phyloP scores from a whole-genome alignment of 64 coral and sea anemone species.

The Actinia equina region DNA sequence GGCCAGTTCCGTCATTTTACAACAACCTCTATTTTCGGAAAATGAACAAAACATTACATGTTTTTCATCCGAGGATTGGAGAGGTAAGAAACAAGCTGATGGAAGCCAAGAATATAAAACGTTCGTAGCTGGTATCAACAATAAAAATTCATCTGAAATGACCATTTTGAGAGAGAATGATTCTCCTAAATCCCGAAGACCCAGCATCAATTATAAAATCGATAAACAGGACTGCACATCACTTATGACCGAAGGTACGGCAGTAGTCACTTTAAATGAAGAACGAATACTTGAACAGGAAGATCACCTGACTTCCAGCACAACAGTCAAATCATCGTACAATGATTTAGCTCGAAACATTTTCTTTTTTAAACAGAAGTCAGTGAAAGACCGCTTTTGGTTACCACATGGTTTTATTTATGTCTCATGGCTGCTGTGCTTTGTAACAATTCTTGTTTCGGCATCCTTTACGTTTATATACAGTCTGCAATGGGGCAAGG shows the following conservation, averaged over 20 bases:
- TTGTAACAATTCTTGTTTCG: constrained; percentile 48
- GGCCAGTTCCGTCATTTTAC: neutral
- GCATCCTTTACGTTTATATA: constrained; percentile 66
- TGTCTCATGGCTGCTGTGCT: constrained; percentile 63
- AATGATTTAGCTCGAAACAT: neutral
- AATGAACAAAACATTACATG: neutral
- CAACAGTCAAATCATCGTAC: neutral
- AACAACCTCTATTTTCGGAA: neutral
- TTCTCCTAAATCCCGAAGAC: neutral
- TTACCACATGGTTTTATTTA: constrained; percentile 46
- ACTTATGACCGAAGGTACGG: neutral
- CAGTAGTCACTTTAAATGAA: neutral
- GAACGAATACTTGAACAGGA: neutral
- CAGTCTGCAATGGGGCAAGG: constrained; percentile 76
- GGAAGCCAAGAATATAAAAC: too few relatives aligned
- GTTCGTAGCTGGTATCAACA: neutral
- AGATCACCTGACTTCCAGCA: neutral
- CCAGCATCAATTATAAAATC: neutral
- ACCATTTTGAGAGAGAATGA: neutral
- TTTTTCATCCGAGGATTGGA: neutral
- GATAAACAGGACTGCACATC: neutral
- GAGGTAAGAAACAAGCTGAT: too few relatives aligned
- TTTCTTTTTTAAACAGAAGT: neutral
- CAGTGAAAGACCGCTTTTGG: neutral
- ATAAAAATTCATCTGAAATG: neutral